Percentiles rank a stretch among this genome's conserved stretches.
These are phyloP conservation scores for Conops quadrifasciatus DNA, from an alignment of 2,888 invertebrate genomes.

Conservation along the genomic window DNA sequence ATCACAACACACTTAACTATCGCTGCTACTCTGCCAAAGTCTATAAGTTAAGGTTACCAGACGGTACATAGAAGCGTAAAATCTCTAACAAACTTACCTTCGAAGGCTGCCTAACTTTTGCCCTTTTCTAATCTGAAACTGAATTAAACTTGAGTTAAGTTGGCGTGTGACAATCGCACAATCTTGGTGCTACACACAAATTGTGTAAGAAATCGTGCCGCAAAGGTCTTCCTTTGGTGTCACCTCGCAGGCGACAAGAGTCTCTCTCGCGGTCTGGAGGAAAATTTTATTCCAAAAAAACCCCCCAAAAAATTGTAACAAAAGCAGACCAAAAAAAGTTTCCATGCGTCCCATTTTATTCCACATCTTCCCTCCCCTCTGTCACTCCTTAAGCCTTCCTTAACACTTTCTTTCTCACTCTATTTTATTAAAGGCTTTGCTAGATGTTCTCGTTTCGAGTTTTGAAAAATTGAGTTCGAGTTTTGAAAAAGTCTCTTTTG, in stretches of 20 bases:
- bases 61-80: too few relatives aligned
- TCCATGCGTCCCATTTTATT: background rate
- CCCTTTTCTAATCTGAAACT: too few relatives aligned
- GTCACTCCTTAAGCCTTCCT: background rate
- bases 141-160: too few relatives aligned
- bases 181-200: slow-evolving; percentile 28
- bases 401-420: background rate
- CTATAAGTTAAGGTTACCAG: too few relatives aligned
- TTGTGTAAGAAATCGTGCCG: slow-evolving; percentile 64
- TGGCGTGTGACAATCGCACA: too few relatives aligned
- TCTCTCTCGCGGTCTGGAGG: background rate
- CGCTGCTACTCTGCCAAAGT: too few relatives aligned
- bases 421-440: background rate
- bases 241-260: slow-evolving; percentile 45
- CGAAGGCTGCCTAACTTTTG: too few relatives aligned
- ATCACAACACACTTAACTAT: too few relatives aligned
- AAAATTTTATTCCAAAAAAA: slow-evolving; percentile 13
- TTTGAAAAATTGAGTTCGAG: slow-evolving; percentile 14
- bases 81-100: too few relatives aligned
- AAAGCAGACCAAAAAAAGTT: background rate
- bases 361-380: slow-evolving; percentile 3
- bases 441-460: background rate
- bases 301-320: background rate
- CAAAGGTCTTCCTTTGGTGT: slow-evolving; percentile 62
- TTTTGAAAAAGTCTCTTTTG: background rate